These are phyloP conservation scores for Frieseomelitta varia DNA, from an alignment of 1,140 invertebrate species.

Conservation along the genomic window DNA sequence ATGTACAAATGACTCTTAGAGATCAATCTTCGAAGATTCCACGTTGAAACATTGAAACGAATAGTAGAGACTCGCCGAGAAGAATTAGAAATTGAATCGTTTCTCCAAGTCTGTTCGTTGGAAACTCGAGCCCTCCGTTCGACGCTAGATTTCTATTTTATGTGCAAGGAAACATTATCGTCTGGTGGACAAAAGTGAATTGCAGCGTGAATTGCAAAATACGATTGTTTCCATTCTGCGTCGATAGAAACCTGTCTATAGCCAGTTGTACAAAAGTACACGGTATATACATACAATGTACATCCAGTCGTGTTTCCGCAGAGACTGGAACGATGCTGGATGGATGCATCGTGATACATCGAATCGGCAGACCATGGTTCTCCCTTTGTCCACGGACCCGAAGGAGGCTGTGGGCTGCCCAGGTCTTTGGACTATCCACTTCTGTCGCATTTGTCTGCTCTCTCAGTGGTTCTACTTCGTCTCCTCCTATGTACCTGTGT, in stretches of 20 bases:
- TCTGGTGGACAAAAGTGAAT: not conserved
- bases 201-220: slow-evolving; percentile 2
- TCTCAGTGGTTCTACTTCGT: slow-evolving; percentile 84
- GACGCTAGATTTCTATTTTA: not conserved
- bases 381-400: slow-evolving; percentile 89
- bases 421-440: slow-evolving; percentile 90
- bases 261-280: not conserved
- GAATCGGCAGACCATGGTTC: slow-evolving; percentile 88
- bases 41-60: too few species aligned
- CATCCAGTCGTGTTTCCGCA: slow-evolving; percentile 88
- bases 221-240: not conserved
- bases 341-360: slow-evolving; percentile 91
- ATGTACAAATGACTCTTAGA: too few species aligned
- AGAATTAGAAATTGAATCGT: too few species aligned
- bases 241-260: not conserved
- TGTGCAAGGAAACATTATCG: not conserved
- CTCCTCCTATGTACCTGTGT: slow-evolving; percentile 84
- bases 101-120: too few species aligned
- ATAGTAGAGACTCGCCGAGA: too few species aligned
- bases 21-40: too few species aligned
- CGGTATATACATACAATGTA: slow-evolving; percentile 90
- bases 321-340: slow-evolving; percentile 87
- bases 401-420: slow-evolving; percentile 91
- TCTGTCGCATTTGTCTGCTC: slow-evolving; percentile 92
- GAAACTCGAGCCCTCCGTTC: not conserved